phyloP scores from a whole-genome alignment of 2,113 vertebrate species.

The Mormyrus iriodes region DNA sequence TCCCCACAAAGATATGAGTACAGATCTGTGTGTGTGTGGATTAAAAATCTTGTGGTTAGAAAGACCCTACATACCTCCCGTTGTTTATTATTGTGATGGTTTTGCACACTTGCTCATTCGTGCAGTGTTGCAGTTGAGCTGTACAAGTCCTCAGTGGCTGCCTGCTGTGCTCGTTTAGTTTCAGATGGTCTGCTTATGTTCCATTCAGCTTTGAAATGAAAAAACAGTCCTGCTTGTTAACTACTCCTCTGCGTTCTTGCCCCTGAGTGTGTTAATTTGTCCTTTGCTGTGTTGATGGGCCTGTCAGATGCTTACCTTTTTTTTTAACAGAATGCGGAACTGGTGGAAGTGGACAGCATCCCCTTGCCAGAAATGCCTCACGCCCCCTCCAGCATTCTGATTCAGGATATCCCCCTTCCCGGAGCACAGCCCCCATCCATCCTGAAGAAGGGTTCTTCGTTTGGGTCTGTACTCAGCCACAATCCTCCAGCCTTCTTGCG shows the following conservation, averaged over 20 bases:
- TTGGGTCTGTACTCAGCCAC: constrained; percentile 67
- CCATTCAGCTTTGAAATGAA: not conserved
- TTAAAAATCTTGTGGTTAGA: not conserved
- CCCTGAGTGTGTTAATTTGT: not conserved
- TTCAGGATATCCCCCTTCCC: constrained; percentile 94
- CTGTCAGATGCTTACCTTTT: not conserved
- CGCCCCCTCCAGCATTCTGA: constrained; percentile 92
- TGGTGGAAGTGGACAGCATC: constrained; percentile 96
- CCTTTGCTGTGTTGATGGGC: not conserved
- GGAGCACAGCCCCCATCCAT: constrained; percentile 97
- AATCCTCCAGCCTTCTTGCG: not conserved
- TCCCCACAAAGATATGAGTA: no score
- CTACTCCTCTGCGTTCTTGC: not conserved
- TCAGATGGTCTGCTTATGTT: not conserved
- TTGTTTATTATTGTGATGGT: not conserved
- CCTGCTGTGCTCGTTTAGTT: not conserved
- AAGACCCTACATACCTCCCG: not conserved
- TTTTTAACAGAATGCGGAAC: constrained; percentile 83
- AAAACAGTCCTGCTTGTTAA: not conserved
- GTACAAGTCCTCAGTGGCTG: not conserved
- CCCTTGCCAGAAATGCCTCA: constrained; percentile 96
- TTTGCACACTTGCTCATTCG: not conserved
- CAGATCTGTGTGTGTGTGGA: constrained; percentile 43
- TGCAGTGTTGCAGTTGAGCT: not conserved
- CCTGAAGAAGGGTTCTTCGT: constrained; percentile 84